A percentile compares a stretch with the other conserved stretches of the same genome.
These are phyloP conservation scores for Pristionchus mayeri DNA, from an alignment of 2,888 invertebrate species.

Conservation along the genomic window DNA sequence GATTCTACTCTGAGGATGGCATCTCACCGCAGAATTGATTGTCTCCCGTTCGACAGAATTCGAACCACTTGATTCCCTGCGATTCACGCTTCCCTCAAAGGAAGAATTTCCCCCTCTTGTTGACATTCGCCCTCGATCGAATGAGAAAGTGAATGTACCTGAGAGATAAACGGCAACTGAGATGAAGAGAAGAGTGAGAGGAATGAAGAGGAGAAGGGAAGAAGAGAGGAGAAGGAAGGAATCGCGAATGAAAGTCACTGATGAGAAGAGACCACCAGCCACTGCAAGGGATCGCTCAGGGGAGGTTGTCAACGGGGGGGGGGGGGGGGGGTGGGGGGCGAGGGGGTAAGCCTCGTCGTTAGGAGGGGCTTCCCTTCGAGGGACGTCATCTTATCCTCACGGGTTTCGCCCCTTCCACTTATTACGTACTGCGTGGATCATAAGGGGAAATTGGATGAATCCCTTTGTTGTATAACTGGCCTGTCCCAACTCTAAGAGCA, in stretches of 20 bases:
- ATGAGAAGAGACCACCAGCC: slow-evolving; percentile 57
- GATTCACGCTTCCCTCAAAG: slow-evolving; percentile 68
- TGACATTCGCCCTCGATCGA: background rate
- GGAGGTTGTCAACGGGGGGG: too few species aligned
- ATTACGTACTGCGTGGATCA: slow-evolving; percentile 16
- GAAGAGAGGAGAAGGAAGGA: slow-evolving; percentile 65
- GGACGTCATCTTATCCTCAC: slow-evolving; percentile 20
- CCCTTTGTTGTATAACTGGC: background rate
- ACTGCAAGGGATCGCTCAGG: slow-evolving; percentile 51
- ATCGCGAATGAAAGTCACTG: slow-evolving; percentile 61
- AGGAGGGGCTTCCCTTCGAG: background rate
- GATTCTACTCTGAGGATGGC: background rate
- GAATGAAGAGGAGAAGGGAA: slow-evolving; percentile 62
- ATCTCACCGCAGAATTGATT: slow-evolving; percentile 70
- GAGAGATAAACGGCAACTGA: slow-evolving; percentile 68
- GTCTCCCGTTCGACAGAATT: slow-evolving; percentile 71
- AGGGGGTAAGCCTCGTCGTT: background rate
- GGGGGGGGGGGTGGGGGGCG: too few species aligned
- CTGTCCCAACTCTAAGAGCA: too few species aligned
- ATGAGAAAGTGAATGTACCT: slow-evolving; percentile 47
- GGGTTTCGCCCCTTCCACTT: background rate
- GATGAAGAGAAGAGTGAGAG: slow-evolving; percentile 66
- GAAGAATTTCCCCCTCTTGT: background rate
- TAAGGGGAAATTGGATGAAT: too few species aligned
- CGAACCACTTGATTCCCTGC: slow-evolving; percentile 75